phyloP scores from a whole-genome alignment of 2,888 invertebrate species.

The Acanthacorydalis orientalis region DNA sequence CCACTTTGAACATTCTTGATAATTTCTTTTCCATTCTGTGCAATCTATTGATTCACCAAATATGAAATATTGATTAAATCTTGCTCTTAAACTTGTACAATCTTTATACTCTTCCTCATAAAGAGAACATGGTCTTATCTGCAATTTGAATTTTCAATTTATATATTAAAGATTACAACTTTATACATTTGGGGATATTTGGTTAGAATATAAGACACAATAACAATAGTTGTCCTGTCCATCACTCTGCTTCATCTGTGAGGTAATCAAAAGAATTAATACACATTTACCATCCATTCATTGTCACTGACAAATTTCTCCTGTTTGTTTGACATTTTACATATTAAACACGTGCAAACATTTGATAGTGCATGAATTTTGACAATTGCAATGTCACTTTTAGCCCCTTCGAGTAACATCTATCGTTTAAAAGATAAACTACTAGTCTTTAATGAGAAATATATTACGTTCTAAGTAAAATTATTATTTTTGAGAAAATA shows the following conservation, averaged over 20 bases:
- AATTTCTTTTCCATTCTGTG: constrained; percentile 62
- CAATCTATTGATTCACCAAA: constrained; percentile 59
- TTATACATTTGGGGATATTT: too few relatives aligned
- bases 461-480: too few relatives aligned
- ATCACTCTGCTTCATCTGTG: too few relatives aligned
- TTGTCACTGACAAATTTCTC: constrained; percentile 9
- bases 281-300: constrained; percentile 19
- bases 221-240: not conserved
- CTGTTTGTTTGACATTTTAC: constrained; percentile 1
- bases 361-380: too few relatives aligned
- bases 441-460: too few relatives aligned
- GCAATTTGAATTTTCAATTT: constrained; percentile 14
- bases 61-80: constrained; percentile 79
- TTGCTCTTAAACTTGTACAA: constrained; percentile 52
- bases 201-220: not conserved
- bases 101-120: constrained; percentile 71
- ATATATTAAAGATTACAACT: too few relatives aligned
- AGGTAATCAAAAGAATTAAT: too few relatives aligned
- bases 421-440: too few relatives aligned
- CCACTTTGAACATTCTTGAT: constrained; percentile 57
- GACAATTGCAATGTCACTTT: too few relatives aligned
- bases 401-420: too few relatives aligned
- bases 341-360: too few relatives aligned
- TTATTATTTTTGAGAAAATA: too few relatives aligned
- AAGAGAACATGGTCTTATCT: constrained; percentile 65